Percentiles rank a stretch among this genome's conserved stretches.
These are phyloP conservation scores for Choristoneura rosaceana DNA, from an alignment of 2,888 invertebrate species.

Conservation along the genomic window DNA sequence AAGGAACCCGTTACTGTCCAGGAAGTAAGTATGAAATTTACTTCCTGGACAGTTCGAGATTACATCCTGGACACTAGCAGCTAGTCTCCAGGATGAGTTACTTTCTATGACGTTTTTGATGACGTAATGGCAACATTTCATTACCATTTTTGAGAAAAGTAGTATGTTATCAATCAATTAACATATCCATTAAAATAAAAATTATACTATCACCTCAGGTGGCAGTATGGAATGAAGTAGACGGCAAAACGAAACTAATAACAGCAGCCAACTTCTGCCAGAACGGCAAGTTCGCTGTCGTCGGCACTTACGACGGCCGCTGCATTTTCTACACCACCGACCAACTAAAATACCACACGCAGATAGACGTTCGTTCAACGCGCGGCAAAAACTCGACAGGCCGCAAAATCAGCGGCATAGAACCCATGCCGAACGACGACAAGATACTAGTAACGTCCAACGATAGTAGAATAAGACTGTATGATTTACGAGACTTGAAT, in stretches of 20 bases:
- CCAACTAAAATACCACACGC: conserved; percentile 98
- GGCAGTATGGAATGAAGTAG: conserved; percentile 98
- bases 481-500: conserved; percentile 97
- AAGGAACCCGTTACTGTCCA: too few species aligned
- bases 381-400: conserved; percentile 98
- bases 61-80: too few species aligned
- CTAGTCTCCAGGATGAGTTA: too few species aligned
- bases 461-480: conserved; percentile 97
- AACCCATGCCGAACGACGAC: conserved; percentile 97
- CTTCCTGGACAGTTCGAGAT: too few species aligned
- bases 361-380: conserved; percentile 97
- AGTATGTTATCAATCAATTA: too few species aligned
- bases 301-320: conserved; percentile 99
- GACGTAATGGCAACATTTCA: too few species aligned
- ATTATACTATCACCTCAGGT: conserved; percentile 80
- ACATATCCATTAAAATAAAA: too few species aligned
- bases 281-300: conserved; percentile 99
- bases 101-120: too few species aligned
- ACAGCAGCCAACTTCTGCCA: conserved; percentile 99
- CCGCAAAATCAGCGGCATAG: conserved; percentile 98
- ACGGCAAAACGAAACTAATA: conserved; percentile 96
- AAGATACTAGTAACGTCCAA: conserved; percentile 99
- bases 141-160: too few species aligned
- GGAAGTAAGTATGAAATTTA: too few species aligned
- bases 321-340: conserved; percentile 99